Evolutionary conservation across 2,797 vertebrate genomes (phyloP).

Genomic region (Heterohyrax brucei): DNA sequence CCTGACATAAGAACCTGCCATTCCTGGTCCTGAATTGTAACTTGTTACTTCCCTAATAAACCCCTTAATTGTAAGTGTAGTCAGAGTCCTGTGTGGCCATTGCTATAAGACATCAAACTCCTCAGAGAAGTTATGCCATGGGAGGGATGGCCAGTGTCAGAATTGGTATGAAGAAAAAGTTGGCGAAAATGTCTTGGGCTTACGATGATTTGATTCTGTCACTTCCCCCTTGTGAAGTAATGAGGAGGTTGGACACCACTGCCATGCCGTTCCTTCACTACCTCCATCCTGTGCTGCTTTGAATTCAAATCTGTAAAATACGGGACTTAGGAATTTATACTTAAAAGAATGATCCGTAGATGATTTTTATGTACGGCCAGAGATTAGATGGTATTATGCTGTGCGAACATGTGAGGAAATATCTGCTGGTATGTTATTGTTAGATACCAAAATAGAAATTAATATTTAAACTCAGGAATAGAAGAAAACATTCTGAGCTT

Average conservation of each 20-base stretch:
- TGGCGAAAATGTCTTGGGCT: no score
- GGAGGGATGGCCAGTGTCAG: no score
- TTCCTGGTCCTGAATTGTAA: no score
- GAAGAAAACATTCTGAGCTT: conserved; percentile 12
- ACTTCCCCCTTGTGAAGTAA: background rate
- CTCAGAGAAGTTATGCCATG: no score
- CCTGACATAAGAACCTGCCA: no score
- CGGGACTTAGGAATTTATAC: background rate
- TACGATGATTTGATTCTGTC: no score
- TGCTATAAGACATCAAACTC: no score
- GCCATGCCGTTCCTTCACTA: background rate
- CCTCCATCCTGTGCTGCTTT: background rate
- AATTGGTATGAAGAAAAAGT: no score
- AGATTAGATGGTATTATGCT: conserved; percentile 1
- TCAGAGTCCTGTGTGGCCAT: no score
- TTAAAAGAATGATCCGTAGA: background rate
- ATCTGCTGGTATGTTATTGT: background rate
- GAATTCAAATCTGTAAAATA: conserved; percentile 32
- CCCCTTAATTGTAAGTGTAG: no score
- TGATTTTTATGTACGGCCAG: conserved; percentile 26
- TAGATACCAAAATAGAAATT: conserved; percentile 55
- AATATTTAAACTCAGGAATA: background rate
- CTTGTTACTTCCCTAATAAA: no score
- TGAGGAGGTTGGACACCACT: no score
- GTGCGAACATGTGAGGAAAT: conserved; percentile 17